Percentiles rank a stretch among this genome's conserved stretches.
Evolutionary conservation across 2,888 invertebrate genomes (phyloP).

Genomic region (Nephrotoma appendiculata): DNA sequence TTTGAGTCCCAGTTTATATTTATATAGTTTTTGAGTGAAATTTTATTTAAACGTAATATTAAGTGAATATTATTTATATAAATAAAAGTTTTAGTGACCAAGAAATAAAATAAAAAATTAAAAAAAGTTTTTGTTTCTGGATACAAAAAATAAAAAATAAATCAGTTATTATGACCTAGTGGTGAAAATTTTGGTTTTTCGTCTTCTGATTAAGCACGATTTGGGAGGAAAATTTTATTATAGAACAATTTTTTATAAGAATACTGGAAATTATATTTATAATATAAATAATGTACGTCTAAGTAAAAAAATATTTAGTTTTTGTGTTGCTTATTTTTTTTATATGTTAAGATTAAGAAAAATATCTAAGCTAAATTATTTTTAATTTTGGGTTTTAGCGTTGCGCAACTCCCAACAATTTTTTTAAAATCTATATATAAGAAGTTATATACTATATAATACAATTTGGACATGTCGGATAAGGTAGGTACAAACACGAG

Average conservation of each 20-base stretch:
- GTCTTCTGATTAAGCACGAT: background rate
- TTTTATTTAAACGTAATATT: background rate
- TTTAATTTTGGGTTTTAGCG: background rate
- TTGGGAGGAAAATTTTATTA: background rate
- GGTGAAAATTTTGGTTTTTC: background rate
- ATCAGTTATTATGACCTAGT: slow-evolving; percentile 3
- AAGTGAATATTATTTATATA: background rate
- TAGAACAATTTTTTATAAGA: background rate
- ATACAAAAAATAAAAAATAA: background rate
- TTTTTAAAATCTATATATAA: background rate
- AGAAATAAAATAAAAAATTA: background rate
- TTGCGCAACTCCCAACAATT: background rate
- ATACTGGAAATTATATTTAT: background rate
- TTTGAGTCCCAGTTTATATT: background rate
- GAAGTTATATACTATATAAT: background rate
- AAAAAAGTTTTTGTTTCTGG: background rate
- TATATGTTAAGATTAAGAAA: background rate
- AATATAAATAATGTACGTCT: background rate
- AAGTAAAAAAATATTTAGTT: background rate
- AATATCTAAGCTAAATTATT: background rate
- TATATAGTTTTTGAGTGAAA: background rate
- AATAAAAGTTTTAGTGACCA: background rate
- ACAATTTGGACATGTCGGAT: slow-evolving; percentile 3
- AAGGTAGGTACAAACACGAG: slow-evolving; percentile 1
- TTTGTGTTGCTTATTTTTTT: background rate